Evolutionary conservation across 1,140 invertebrate species (phyloP).

Genomic region (Helicorthomorpha holstii): DNA sequence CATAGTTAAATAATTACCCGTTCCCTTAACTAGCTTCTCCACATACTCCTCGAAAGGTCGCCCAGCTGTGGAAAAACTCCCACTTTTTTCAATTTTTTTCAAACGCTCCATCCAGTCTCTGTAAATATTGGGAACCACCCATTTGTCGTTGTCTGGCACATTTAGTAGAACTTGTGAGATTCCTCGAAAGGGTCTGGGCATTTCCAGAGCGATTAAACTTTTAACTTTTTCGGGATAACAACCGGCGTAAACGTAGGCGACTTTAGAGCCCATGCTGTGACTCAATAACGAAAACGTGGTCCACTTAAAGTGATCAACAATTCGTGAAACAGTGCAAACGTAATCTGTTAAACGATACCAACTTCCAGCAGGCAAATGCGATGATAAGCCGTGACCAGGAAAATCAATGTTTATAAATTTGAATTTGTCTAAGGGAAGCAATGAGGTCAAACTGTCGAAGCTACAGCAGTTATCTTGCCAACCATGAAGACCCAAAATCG

Average conservation of each 20-base stretch:
- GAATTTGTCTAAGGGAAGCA: not conserved
- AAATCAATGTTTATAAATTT: slow-evolving; percentile 17
- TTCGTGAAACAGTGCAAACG: slow-evolving; percentile 43
- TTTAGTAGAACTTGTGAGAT: no score
- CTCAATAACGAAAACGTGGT: slow-evolving; percentile 31
- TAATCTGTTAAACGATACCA: slow-evolving; percentile 43
- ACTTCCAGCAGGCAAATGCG: slow-evolving; percentile 52
- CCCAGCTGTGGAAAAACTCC: no score
- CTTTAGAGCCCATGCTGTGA: slow-evolving; percentile 24
- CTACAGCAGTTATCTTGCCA: slow-evolving; percentile 77
- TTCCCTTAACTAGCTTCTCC: no score
- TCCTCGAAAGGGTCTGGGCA: no score
- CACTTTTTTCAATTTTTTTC: no score
- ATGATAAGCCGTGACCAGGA: slow-evolving; percentile 55
- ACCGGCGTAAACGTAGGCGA: slow-evolving; percentile 19
- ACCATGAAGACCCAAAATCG: slow-evolving; percentile 51
- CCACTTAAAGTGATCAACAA: slow-evolving; percentile 62
- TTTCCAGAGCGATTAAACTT: slow-evolving; percentile 29
- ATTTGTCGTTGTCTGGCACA: no score
- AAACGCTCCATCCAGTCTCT: no score
- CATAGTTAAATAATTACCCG: no score
- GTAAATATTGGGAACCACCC: no score
- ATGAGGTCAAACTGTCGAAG: slow-evolving; percentile 40
- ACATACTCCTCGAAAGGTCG: no score
- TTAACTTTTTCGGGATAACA: slow-evolving; percentile 29